Base-by-base conservation (phyloP, 2,888 invertebrate species). In the Sinohyriopsis cumingii region DNA sequence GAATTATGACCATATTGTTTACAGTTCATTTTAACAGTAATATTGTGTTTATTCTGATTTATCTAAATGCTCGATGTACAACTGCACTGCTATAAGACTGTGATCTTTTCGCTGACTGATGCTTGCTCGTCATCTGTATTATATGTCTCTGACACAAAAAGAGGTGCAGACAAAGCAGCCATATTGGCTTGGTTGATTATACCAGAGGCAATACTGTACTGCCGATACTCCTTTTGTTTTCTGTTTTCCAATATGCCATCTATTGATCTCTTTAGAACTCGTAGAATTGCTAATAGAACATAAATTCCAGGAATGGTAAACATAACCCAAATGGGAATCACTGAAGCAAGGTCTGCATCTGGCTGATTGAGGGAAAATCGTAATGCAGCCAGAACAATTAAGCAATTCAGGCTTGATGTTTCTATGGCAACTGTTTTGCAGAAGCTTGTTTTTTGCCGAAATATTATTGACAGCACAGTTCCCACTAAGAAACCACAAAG, bases 281-380 rank as follows among this genome's bases (percentile, higher is more conserved):
- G 77, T 63, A 84, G 61, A 67, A 87, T 75, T 28, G 85, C 81
- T 72, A 86, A 72, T 59, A 81, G 71, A 68, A 86, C 81, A 76
- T 84, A 87, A 33, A 87, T 72, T 61, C 84, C 86, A 45, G 88
- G 88, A 69, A 86, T 86, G 55, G 87, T 85, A 73, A 89, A 86
- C 79, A 87, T 82, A 45, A 86, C 85, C 86, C 87, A 88, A 59
- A 89, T 84, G n/a, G 89, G 87, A 73, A 88, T 82, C 56, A 79
- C 80, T 18, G 89, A 86, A 5, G 87, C 88, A 68, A 86, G 70
- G 68, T 88, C 88, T 3, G 86, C 85, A 67, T 83, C 86, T 1
- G 87, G 87, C 76, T 86, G 85, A 64, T 81, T 78, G 63, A 89
- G 84, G 33, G 88, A 84, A 72, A 87, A 86, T 33, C 89, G 79